Conservation (phyloP, 2,888 invertebrate genomes). For the Glaucopsyche alexis region DNA sequence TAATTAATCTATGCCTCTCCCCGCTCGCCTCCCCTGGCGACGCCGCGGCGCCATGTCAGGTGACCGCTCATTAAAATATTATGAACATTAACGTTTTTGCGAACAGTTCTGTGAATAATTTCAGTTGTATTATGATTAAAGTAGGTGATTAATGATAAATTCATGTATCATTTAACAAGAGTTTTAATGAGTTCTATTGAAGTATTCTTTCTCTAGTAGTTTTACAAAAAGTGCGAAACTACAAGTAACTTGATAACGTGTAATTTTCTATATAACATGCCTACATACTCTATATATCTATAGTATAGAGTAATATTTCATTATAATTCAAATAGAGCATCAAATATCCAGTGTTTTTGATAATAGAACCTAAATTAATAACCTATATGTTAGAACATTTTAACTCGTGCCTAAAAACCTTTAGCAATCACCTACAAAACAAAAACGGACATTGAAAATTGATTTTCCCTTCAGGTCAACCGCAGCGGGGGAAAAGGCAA, state of each 20-base stretch:
- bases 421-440: not conserved
- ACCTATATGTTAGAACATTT: not conserved
- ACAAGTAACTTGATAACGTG: too few relatives aligned
- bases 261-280: too few relatives aligned
- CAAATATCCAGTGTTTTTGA: too few relatives aligned
- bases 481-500: slow-evolving; percentile 47
- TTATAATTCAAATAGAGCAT: not conserved
- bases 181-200: too few relatives aligned
- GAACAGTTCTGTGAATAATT: slow-evolving; percentile 3
- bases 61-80: slow-evolving; percentile 47
- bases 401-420: not conserved
- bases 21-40: slow-evolving; percentile 43
- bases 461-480: slow-evolving; percentile 40
- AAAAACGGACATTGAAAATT: slow-evolving; percentile 34
- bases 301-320: too few relatives aligned
- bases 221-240: too few relatives aligned
- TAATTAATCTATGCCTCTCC: slow-evolving; percentile 65
- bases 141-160: too few relatives aligned
- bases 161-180: too few relatives aligned
- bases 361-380: not conserved
- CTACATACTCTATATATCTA: too few relatives aligned
- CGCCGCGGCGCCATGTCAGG: slow-evolving; percentile 61
- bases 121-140: not conserved
- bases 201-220: too few relatives aligned
- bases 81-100: slow-evolving; percentile 27